Base-by-base conservation (phyloP, 1,140 invertebrate genomes). In the Plectrocnemia conspersa region DNA sequence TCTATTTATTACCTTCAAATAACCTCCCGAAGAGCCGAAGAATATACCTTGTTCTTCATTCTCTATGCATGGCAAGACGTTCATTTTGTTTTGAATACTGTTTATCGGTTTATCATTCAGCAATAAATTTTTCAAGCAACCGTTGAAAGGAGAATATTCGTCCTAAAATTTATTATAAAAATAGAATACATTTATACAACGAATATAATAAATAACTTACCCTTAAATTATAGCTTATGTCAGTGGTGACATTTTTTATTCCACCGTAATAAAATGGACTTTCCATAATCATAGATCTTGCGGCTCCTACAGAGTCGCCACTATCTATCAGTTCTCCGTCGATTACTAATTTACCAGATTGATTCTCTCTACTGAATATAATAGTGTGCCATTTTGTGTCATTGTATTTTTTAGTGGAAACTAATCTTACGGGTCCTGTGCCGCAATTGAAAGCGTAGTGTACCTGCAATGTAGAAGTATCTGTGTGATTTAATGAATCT, bases 311-410 rank as follows among this genome's bases (percentile, higher is more conserved):
- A 0, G 83, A 81, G 38, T 73, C 72, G 2, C 79, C 78, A 5
- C 77, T 73, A 0, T 73, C 73, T 0, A 80, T 65, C 0, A 77
- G 65, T 18, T 80, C 75, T 0, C 79, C 77, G 65, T 92, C 89
- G 1, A 90, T 77, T 1, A 73, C 73, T n/a, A 94, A 68, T 54
- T 80, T 80, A 0, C 84, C 85, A 48, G 74, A 66, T 22, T 76
- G 73, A 2, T 68, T 64, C 22, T 77, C 66, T 44, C 84, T 72
- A 29, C 77, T 82, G 61, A 88, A 79, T 10, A 73, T 72, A 0
- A 88, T 78, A 0, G 76, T 82, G 66, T 98, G 95, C 95, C 94
- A 98, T 25, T 84, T 65, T 6, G 85, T 84, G 68, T 97, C 93
- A 62, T 91, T 87, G 53, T 91, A 84, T 9, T 71, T 73, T 1